A percentile compares a stretch with the other conserved stretches of the same genome.
These are phyloP conservation scores for Sparus aurata DNA, from an alignment of 2,797 vertebrate genomes.

Conservation along the genomic window DNA sequence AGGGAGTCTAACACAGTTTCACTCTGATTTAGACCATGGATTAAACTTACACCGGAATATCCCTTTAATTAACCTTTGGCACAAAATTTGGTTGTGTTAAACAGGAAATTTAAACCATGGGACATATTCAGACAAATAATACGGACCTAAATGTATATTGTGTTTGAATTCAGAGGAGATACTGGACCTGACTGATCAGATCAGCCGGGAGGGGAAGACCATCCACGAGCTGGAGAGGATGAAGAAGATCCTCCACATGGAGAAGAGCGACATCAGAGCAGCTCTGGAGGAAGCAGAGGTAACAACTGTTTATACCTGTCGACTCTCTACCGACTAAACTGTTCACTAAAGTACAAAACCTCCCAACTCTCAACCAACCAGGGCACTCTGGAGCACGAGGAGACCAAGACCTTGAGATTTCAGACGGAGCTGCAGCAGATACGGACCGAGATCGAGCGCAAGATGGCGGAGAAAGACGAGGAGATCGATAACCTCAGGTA, in stretches of 20 bases:
- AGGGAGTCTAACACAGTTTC: too few relatives aligned
- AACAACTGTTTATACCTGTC: not conserved
- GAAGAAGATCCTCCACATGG: conserved; percentile 90
- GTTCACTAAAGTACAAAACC: not conserved
- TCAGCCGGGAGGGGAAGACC: conserved; percentile 90
- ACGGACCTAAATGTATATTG: not conserved
- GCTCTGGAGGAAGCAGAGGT: conserved; percentile 96
- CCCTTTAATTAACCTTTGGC: too few relatives aligned
- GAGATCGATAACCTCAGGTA: conserved; percentile 89
- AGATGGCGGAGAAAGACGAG: conserved; percentile 90
- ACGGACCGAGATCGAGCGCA: conserved; percentile 91
- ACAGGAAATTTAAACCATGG: too few relatives aligned
- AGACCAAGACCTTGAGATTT: conserved; percentile 91
- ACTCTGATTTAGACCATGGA: too few relatives aligned
- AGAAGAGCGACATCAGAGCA: conserved; percentile 91
- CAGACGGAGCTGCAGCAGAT: conserved; percentile 93
- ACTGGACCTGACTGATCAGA: conserved; percentile 92
- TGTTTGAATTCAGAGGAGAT: conserved; percentile 89
- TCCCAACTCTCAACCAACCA: conserved; percentile 55
- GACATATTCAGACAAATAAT: too few relatives aligned
- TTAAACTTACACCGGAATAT: too few relatives aligned
- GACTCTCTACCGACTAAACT: not conserved
- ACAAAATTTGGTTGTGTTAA: too few relatives aligned
- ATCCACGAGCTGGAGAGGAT: conserved; percentile 93
- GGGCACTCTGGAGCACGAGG: conserved; percentile 95